Conservation (phyloP, 2,888 invertebrate species). For the Apotomis betuletana region DNA sequence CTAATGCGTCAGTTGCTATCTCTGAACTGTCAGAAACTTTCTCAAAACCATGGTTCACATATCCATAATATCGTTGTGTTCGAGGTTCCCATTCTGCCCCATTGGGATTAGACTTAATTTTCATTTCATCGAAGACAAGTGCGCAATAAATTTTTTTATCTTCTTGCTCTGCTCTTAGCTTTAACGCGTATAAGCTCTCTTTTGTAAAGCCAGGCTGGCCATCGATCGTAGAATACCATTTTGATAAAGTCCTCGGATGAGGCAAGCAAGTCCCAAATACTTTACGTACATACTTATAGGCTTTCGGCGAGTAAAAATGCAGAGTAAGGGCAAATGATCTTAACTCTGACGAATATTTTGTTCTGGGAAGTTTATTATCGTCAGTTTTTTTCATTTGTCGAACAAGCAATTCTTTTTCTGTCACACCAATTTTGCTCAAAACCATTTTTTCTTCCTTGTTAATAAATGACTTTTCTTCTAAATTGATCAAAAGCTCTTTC, state of each 20-base stretch:
- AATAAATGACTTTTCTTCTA: conserved; percentile 6
- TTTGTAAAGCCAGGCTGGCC: conserved; percentile 19
- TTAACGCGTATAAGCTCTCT: conserved; percentile 7
- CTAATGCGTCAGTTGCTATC: no score
- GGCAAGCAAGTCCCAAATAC: conserved; percentile 15
- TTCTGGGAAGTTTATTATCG: background rate
- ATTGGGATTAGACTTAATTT: background rate
- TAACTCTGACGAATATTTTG: background rate
- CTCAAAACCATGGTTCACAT: background rate
- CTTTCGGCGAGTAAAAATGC: background rate
- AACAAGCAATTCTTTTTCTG: conserved; percentile 31
- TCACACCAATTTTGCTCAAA: conserved; percentile 32
- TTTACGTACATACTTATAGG: conserved; percentile 8
- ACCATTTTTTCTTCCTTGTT: conserved; percentile 14
- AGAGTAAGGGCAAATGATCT: conserved; percentile 7
- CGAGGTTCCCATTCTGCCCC: background rate
- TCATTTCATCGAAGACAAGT: background rate
- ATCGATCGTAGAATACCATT: conserved; percentile 19
- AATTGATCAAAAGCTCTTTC: conserved; percentile 4
- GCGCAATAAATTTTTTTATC: no score
- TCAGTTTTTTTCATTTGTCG: conserved; percentile 15
- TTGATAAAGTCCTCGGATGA: conserved; percentile 22
- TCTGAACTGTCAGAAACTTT: no score
- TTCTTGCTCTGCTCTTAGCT: no score
- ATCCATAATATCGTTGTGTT: background rate